Conservation (phyloP, 2,888 invertebrate species). For the Drosophila rellima region DNA sequence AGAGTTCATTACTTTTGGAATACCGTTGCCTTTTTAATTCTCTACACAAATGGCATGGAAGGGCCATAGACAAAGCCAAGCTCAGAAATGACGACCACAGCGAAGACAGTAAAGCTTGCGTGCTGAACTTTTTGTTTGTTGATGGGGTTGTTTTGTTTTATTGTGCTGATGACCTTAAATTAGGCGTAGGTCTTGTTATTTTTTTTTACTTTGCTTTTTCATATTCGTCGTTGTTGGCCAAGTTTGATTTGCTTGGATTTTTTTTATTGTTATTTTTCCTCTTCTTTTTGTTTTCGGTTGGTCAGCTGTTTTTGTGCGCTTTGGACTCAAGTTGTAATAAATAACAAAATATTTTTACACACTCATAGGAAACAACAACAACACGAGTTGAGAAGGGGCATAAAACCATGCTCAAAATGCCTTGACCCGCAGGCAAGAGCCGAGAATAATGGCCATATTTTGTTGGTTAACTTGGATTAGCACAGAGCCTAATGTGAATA, state of each 20-base stretch:
- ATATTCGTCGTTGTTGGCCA: constrained; percentile 51
- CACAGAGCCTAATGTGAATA: constrained; percentile 39
- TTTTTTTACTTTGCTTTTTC: constrained; percentile 15
- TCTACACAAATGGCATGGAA: constrained; percentile 65
- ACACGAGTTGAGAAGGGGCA: constrained; percentile 24
- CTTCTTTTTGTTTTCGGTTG: constrained; percentile 39
- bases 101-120: constrained; percentile 64
- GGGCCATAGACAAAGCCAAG: constrained; percentile 53
- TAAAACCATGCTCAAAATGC: constrained; percentile 35
- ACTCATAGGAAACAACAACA: constrained; percentile 38
- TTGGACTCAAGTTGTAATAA: constrained; percentile 69
- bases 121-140: constrained; percentile 55
- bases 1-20: constrained; percentile 58
- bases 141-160: constrained; percentile 70
- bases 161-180: constrained; percentile 84
- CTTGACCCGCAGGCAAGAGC: constrained; percentile 54
- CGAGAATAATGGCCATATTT: constrained; percentile 49
- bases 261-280: constrained; percentile 32
- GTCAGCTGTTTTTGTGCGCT: constrained; percentile 65
- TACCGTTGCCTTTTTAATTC: constrained; percentile 70
- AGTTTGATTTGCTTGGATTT: constrained; percentile 47
- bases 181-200: constrained; percentile 70
- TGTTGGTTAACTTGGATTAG: constrained; percentile 51
- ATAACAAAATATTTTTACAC: constrained; percentile 59
- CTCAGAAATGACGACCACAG: constrained; percentile 32